Evolutionary conservation across 2,113 vertebrate genomes (phyloP).

Genomic region (Muscicapa adusta): DNA sequence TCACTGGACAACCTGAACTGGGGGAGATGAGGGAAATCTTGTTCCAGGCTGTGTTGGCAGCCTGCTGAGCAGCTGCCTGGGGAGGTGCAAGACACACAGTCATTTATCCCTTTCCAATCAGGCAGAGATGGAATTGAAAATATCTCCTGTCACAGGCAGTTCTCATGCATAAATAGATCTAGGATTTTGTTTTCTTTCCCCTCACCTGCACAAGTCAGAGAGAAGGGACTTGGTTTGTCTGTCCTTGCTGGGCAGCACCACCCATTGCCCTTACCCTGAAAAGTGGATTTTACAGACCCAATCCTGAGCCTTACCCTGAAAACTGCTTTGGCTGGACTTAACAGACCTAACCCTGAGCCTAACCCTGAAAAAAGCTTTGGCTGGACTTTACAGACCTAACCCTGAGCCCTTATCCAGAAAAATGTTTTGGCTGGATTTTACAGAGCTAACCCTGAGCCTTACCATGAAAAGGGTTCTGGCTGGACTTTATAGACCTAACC

Average conservation of each 20-base stretch:
- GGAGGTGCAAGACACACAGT: not conserved
- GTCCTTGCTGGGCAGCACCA: not conserved
- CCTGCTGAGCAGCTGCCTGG: not conserved
- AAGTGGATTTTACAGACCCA: not conserved
- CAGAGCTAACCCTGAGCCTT: not conserved
- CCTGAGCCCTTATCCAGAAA: not conserved
- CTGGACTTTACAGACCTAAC: not conserved
- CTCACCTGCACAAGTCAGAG: accelerated
- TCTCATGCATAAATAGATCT: not conserved
- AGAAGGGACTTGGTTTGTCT: not conserved
- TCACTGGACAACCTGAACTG: not conserved
- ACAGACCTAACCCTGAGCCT: not conserved
- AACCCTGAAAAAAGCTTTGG: not conserved
- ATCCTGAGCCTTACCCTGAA: not conserved
- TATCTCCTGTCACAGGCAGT: not conserved
- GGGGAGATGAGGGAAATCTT: not conserved
- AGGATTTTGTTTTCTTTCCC: not conserved
- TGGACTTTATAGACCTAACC: not conserved
- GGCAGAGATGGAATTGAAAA: not conserved
- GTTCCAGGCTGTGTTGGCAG: not conserved
- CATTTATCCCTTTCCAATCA: not conserved
- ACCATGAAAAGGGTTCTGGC: too few relatives aligned
- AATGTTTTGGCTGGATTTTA: not conserved
- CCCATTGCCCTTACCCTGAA: not conserved
- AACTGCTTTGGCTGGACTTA: not conserved